Evolutionary conservation across 2,797 vertebrate genomes (phyloP).

Genomic region (Acanthornis magna): DNA sequence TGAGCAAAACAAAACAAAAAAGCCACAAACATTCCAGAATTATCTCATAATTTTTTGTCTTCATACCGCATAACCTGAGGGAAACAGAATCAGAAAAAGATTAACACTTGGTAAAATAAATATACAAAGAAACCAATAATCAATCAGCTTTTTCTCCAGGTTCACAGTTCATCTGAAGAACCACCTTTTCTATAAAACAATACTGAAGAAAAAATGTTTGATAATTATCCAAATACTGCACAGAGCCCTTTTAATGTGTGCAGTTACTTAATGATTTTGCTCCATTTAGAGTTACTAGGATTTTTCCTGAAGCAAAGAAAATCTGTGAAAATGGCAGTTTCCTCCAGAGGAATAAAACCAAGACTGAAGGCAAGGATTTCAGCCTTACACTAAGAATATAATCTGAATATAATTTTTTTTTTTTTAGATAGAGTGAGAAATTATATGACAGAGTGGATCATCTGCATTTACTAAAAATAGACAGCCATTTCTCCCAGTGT

Average conservation of each 20-base stretch:
- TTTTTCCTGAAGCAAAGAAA: not conserved
- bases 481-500: not conserved
- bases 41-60: not conserved
- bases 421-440: not conserved
- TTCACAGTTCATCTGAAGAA: not conserved
- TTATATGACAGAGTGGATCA: not conserved
- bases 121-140: not conserved
- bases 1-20: not conserved
- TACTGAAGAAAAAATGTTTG: not conserved
- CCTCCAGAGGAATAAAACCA: not conserved
- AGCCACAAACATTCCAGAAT: fast-evolving
- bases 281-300: not conserved
- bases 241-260: not conserved
- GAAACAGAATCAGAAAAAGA: not conserved
- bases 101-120: not conserved
- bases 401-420: not conserved
- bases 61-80: not conserved
- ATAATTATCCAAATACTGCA: not conserved
- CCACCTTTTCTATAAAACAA: not conserved
- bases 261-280: not conserved
- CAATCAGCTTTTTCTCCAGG: not conserved
- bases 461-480: not conserved
- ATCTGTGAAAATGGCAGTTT: not conserved
- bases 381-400: not conserved
- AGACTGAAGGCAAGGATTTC: not conserved